Evolutionary conservation across 2,888 invertebrate species (phyloP), one percentile per base, ranked within the genome.

Genomic region (Ophonus ardosiacus): DNA sequence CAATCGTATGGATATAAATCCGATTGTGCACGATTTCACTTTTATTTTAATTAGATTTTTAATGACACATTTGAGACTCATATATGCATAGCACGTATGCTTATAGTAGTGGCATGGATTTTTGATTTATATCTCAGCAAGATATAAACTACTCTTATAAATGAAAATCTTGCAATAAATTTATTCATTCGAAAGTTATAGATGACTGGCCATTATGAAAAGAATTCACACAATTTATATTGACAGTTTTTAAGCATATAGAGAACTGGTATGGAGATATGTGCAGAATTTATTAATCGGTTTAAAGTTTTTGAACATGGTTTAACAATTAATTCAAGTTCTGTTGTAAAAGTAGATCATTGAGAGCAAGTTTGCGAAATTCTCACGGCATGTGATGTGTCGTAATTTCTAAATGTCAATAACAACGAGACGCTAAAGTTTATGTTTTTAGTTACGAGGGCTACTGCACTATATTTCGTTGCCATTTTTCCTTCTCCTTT

Each of bases 371-470:
- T 63, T 63, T 63, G 21, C 24, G 63, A 63, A 63, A 63, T 63
- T 63, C 63, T 63, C 63, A 63, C 63, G 8, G 63, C 24, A 63
- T 63, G 21, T 63, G 43, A 51, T 24, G 24, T 63, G 17, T 63
- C 21, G 63, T 21, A 63, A 63, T 21, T 63, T 63, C 18, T 63
- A 63, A 63, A 63, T 63, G 63, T 63, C 63, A 63, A 63, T 63
- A 63, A 10, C 63, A 10, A 18, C 21, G 7, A 63, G 63, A 63
- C 24, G 13, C 43, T 10, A 13, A 51, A 10, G 43, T 13, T 51
- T 51, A 13, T 51, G 43, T 51, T 51, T 51, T 13, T 51, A 10
- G 6, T 51, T 51, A 13, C 21, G 21, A 21, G 21, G 21, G 21
- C 3, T 3, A n/a, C n/a, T n/a, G n/a, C n/a, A n/a, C n/a, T n/a